These are phyloP conservation scores for Ianthella basta DNA, from an alignment of 37 sponge, comb jelly and placozoan genomes.

Conservation along the genomic window DNA sequence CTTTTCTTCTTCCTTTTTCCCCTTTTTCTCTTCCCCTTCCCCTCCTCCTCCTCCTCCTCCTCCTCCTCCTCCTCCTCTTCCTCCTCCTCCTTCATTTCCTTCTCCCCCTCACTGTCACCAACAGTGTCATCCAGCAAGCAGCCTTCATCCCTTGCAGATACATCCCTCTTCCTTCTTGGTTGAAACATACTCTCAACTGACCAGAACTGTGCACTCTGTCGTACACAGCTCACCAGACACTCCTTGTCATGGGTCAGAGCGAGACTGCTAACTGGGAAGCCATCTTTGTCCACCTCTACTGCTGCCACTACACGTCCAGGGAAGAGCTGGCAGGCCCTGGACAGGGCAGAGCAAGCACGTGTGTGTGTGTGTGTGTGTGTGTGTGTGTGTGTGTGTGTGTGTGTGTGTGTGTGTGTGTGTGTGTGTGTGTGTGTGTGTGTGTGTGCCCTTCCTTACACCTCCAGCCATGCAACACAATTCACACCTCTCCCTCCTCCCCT, in stretches of 20 bases:
- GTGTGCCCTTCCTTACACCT: constrained; percentile 15
- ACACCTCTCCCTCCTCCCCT: constrained; percentile 31
- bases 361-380: too few species aligned
- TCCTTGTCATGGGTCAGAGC: constrained; percentile 51
- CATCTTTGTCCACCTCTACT: constrained; percentile 49
- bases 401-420: too few species aligned
- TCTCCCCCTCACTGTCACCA: constrained; percentile 9
- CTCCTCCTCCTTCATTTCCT: too few species aligned
- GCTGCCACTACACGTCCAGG: constrained; percentile 51
- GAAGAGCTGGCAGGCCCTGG: constrained; percentile 70
- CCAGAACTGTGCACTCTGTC: constrained; percentile 71
- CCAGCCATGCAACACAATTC: constrained; percentile 3
- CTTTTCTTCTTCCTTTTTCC: constrained; percentile 25
- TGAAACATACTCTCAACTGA: background rate
- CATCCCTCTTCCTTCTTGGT: constrained; percentile 24
- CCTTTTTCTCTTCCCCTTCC: constrained; percentile 33
- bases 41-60: constrained; percentile 28
- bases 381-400: too few species aligned
- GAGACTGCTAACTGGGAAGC: constrained; percentile 61
- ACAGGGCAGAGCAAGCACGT: background rate
- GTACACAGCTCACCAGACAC: constrained; percentile 60
- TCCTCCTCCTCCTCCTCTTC: too few species aligned
- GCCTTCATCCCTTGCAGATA: background rate
- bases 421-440: too few species aligned
- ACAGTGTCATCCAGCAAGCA: too few species aligned